A percentile compares a stretch with the other conserved stretches of the same genome.
These are phyloP conservation scores for Caprella mutica DNA, from an alignment of 2,888 invertebrate species.

Conservation along the genomic window DNA sequence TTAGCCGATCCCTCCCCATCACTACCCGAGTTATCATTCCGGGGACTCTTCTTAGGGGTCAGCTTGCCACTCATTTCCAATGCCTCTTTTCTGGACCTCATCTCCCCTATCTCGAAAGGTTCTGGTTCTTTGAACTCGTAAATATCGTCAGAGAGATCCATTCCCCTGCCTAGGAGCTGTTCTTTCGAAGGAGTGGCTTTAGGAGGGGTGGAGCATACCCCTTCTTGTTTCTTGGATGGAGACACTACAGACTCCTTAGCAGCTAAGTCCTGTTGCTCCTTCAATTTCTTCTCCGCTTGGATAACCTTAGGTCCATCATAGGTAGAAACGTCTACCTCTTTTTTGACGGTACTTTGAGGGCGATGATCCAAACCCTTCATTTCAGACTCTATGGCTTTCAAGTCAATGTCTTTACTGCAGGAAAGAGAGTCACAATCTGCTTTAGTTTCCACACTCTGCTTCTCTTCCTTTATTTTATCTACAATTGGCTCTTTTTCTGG, in stretches of 20 bases:
- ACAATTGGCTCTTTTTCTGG: neutral
- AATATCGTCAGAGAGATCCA: slow-evolving; percentile 28
- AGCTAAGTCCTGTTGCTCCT: neutral
- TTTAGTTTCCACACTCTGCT: slow-evolving; percentile 17
- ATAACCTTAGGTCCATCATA: slow-evolving; percentile 16
- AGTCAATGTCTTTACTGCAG: slow-evolving; percentile 30
- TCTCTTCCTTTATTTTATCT: slow-evolving; percentile 15
- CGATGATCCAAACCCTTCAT: slow-evolving; percentile 31
- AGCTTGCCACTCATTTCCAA: neutral
- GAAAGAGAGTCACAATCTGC: neutral
- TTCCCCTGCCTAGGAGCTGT: slow-evolving; percentile 11
- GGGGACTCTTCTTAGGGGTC: neutral
- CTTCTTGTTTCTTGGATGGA: slow-evolving; percentile 14
- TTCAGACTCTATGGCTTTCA: slow-evolving; percentile 32
- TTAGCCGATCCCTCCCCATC: slow-evolving; percentile 14
- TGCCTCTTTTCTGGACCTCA: slow-evolving; percentile 26
- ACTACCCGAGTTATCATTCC: slow-evolving; percentile 17
- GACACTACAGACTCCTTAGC: neutral
- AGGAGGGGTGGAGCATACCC: slow-evolving; percentile 5
- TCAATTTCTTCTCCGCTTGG: slow-evolving; percentile 18
- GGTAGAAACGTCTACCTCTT: slow-evolving; percentile 17
- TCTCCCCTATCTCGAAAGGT: slow-evolving; percentile 31
- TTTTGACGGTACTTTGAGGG: slow-evolving; percentile 24
- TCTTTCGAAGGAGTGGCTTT: slow-evolving; percentile 19
- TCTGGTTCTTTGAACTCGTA: slow-evolving; percentile 34